Evolutionary conservation across 2,113 vertebrate genomes (phyloP), one percentile per base, ranked within the genome.

Genomic region (Serilophus lunatus): DNA sequence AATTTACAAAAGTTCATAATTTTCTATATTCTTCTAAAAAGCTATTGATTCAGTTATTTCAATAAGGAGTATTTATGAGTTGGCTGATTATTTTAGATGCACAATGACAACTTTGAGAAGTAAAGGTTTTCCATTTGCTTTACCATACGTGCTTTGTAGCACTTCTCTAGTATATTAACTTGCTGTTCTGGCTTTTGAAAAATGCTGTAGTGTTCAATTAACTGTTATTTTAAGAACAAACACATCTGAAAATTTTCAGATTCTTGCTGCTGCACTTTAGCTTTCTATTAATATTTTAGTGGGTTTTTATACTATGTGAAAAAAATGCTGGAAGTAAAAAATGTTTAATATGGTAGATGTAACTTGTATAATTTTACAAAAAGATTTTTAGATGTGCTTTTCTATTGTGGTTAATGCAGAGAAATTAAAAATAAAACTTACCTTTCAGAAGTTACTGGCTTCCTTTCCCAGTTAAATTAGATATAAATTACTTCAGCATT

Each of bases 381-480:
- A 71, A 35, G 10, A 29, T 47, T 89, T 71, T 54, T 64, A 75
- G 17, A 22, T 56, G 1, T 53, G 3, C 61, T 11, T 88, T 86
- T 66, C 40, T 49, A 29, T 53, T 50, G 18, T 84, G 24, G 24
- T 45, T 84, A 61, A 65, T 53, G 36, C 16, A 74, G 53, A 76
- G 53, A 80, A 85, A 69, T 76, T 10, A 86, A 64, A 57, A 72
- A 35, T 23, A 80, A 63, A 92, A 64, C 20, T 68, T 5, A 10
- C 64, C 23, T 71, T 77, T 77, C 74, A n/a, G 18, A 91, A 92
- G 63, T 60, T 17, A n/a, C 25, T 71, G 25, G 3, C 23, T 88
- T 86, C 8, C 19, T 88, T 80, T 82, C 20, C 23, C 88, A 72
- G 44, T 56, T 80, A 91, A 76, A 51, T 82, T 68, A 80, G 7